Conservation (phyloP, 2,888 invertebrate species). For the Platycheirus albimanus region DNA sequence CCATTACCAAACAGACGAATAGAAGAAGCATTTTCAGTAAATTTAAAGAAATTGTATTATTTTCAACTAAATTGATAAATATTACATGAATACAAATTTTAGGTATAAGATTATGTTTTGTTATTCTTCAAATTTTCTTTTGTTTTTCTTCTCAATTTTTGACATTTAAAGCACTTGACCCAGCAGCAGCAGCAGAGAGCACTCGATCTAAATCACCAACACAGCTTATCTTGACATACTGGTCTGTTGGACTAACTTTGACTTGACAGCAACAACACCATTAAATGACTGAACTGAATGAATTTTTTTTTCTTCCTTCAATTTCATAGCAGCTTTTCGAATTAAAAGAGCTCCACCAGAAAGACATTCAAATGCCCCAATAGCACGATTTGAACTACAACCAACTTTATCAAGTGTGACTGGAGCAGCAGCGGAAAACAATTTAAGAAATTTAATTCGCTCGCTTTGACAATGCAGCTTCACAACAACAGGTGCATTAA, state of each 20-base stretch:
- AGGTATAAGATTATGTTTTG: background rate
- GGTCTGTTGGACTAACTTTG: background rate
- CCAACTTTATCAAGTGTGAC: slow-evolving; percentile 7
- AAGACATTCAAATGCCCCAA: slow-evolving; percentile 11
- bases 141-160: background rate
- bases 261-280: slow-evolving; percentile 12
- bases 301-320: background rate
- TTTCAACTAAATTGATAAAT: no score
- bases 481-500: background rate
- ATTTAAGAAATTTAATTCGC: slow-evolving; percentile 4
- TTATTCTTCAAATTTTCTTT: background rate
- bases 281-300: slow-evolving; percentile 1
- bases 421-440: background rate
- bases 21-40: no score
- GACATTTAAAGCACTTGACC: background rate
- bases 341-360: slow-evolving; percentile 4
- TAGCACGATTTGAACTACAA: background rate
- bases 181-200: background rate
- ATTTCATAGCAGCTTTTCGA: slow-evolving; percentile 9
- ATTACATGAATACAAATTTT: background rate
- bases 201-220: background rate
- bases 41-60: no score
- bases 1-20: no score
- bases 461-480: slow-evolving; percentile 1
- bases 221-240: background rate